Conservation (phyloP, 2,113 vertebrate genomes). For the Hippocampus abdominalis region DNA sequence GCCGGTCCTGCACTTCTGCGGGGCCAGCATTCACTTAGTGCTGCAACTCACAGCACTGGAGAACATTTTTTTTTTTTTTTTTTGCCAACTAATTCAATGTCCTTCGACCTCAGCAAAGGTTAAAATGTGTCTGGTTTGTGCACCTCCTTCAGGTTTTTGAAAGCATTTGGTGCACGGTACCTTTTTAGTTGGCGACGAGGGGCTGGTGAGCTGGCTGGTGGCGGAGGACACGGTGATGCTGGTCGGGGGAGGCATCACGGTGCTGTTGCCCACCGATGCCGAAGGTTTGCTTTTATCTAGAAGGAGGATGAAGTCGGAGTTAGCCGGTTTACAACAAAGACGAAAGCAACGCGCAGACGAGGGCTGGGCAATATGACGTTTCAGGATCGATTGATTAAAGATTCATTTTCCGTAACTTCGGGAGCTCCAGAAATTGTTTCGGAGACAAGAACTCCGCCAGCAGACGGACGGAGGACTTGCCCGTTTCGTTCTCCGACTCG, state of each 20-base stretch:
- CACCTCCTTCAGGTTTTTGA: neutral
- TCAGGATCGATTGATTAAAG: no score
- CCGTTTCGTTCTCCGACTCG: conserved; percentile 94
- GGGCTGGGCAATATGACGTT: no score
- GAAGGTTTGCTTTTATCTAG: conserved; percentile 87
- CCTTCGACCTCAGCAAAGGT: neutral
- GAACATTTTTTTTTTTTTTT: no score
- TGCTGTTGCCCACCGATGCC: conserved; percentile 78
- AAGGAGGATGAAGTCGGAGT: conserved; percentile 7
- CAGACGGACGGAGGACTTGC: conserved; percentile 55
- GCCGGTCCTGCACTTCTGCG: neutral
- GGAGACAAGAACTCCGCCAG: no score
- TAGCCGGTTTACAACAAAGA: neutral
- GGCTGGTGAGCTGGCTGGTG: conserved; percentile 80
- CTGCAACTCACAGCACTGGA: neutral
- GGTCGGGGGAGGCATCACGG: conserved; percentile 57
- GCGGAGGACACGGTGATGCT: conserved; percentile 77
- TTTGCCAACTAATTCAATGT: neutral
- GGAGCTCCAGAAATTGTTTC: no score
- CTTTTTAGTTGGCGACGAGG: conserved; percentile 93
- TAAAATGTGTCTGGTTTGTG: neutral
- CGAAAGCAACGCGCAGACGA: no score
- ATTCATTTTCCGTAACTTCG: neutral
- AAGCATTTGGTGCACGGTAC: conserved; percentile 63
- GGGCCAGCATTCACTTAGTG: no score